Conservation (phyloP, 2,888 invertebrate genomes). For the Drepanosiphum platanoidis region DNA sequence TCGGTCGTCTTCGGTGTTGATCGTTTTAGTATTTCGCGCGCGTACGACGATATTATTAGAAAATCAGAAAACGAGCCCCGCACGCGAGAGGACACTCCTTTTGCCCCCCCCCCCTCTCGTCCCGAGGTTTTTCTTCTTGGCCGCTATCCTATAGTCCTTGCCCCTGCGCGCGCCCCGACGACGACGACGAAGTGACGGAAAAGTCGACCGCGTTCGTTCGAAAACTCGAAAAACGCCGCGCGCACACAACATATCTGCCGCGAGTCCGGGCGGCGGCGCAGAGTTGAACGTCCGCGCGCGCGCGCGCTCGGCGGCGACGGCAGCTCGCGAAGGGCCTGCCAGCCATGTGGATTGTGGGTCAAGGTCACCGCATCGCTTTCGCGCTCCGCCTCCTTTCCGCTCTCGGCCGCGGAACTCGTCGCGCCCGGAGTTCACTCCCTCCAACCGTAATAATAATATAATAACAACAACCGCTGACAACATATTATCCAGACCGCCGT, state of each 20-base stretch:
- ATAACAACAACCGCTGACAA: constrained; percentile 15
- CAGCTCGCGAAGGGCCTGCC: constrained; percentile 40
- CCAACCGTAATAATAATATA: no score
- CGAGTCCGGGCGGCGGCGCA: not conserved
- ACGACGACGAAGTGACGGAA: no score
- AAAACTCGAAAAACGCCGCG: constrained; percentile 24
- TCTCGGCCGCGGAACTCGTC: not conserved
- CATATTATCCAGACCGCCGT: constrained; percentile 5
- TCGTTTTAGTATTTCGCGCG: no score
- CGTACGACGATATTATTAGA: no score
- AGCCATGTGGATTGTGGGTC: constrained; percentile 57
- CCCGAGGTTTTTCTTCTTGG: no score
- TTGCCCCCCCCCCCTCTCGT: no score
- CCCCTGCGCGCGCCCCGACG: no score
- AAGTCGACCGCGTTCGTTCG: not conserved
- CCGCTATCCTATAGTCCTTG: no score
- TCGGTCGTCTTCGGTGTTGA: no score
- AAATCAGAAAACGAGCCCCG: no score
- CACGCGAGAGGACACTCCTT: no score
- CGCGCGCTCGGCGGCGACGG: not conserved
- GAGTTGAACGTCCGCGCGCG: constrained; percentile 31
- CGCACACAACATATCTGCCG: not conserved
- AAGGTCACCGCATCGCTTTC: constrained; percentile 57
- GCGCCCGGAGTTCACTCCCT: constrained; percentile 20
- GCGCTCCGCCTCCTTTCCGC: constrained; percentile 35